Base-by-base conservation (phyloP, 1,140 invertebrate species). In the Tetramorium simillimum region DNA sequence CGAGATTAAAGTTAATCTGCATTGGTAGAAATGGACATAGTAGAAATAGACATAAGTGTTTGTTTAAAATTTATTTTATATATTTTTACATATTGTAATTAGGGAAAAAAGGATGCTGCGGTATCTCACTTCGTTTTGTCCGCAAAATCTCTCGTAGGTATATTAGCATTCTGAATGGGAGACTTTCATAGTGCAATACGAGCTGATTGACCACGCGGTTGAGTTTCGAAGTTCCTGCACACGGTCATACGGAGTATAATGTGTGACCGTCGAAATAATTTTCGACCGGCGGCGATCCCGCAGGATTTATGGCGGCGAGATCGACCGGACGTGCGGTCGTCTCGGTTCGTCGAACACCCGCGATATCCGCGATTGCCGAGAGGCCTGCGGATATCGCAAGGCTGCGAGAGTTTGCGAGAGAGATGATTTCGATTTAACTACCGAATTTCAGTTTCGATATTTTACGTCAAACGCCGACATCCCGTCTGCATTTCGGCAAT, bases 231-330 rank as follows among this genome's bases (percentile, higher is more conserved):
- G 53, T 62, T 40, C 24, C 33, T 65, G 51, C 70, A 85, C 80
- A 53, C 33, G 51, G 51, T 16, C 53, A 51, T 56, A 40, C n/a
- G 18, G 49, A 28, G n/a, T 84, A 56, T 67, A 67, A 58, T 56
- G 53, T 75, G 80, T 60, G 53, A 73, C 80, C 46, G 72, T 75
- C 46, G 82, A 78, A 86, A 88, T 87, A 69, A 88, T 88, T 88
- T 88, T 88, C 82, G 28, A 53, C n/a, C 43, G 12, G 21, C 43
- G 43, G 40, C 51, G 60, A 40, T 67, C 43, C 78, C 67, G 14
- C 78, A 70, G 82, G 72, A 86, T 88, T 88, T 88, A 87, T 87
- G 86, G 73, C 72, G 81, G 72, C 72, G 63, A 77, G 80, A 87
- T 87, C 78, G 72, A 67, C 56, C 86, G 86, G 73, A 85, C 86